phyloP scores from a whole-genome alignment of 2,113 vertebrate species.

The Illadopsis cleaveri region DNA sequence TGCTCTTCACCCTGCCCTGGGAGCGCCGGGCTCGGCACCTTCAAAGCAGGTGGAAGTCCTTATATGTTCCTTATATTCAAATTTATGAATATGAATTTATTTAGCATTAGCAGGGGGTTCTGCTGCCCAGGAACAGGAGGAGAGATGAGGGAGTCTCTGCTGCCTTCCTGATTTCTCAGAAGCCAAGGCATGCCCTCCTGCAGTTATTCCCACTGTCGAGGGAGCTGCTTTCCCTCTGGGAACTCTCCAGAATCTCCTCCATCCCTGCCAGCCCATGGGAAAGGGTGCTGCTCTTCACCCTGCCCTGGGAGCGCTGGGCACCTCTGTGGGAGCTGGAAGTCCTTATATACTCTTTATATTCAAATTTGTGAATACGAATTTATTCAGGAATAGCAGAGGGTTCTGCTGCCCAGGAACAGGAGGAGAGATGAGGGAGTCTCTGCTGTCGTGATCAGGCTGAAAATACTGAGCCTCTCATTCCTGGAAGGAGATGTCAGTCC shows the following conservation, averaged over 20 bases:
- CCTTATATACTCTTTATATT: no score
- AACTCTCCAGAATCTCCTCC: background rate
- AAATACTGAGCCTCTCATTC: background rate
- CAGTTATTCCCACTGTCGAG: background rate
- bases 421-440: background rate
- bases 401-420: background rate
- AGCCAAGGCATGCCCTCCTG: background rate
- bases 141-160: background rate
- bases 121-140: background rate
- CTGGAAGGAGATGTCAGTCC: background rate
- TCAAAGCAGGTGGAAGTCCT: background rate
- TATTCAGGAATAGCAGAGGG: background rate
- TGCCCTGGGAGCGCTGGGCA: no score
- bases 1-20: background rate
- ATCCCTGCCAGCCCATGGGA: rapidly evolving
- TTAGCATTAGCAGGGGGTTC: background rate
- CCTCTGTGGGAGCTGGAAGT: background rate
- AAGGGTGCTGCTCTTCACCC: background rate
- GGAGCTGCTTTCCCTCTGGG: background rate
- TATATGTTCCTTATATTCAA: no score
- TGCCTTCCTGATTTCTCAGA: slow-evolving; percentile 54
- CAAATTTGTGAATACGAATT: rapidly evolving
- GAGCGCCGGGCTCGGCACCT: background rate
- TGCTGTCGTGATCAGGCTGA: background rate
- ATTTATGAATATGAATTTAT: rapidly evolving